phyloP scores from a whole-genome alignment of 2,797 vertebrate species.

The Eidolon dupreanum region DNA sequence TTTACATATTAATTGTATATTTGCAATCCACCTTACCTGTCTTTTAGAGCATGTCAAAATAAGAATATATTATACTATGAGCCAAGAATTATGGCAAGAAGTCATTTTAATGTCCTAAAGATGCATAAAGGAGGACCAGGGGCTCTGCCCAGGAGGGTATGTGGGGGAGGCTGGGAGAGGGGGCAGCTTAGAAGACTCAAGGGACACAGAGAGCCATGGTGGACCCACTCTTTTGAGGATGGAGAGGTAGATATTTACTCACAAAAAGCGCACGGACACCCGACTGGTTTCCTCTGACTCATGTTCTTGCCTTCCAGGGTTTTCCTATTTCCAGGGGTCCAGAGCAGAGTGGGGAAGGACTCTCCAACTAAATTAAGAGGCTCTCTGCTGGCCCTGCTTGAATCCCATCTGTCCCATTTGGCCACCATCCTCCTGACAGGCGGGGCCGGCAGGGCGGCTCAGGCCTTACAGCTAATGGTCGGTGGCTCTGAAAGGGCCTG shows the following conservation, averaged over 20 bases:
- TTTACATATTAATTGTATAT: background rate
- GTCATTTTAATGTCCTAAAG: background rate
- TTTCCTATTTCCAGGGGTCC: background rate
- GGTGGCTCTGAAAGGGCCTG: background rate
- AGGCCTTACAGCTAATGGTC: background rate
- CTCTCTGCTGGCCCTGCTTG: background rate
- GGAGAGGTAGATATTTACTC: background rate
- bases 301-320: background rate
- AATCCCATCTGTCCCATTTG: constrained; percentile 54
- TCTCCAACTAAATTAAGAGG: constrained; percentile 34
- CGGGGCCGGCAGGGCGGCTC: background rate
- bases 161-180: too few species aligned
- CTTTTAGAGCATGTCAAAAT: background rate
- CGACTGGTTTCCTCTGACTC: constrained; percentile 2
- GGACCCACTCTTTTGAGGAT: background rate
- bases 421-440: constrained; percentile 1
- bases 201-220: too few species aligned
- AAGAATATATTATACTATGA: background rate
- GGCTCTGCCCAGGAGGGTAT: background rate
- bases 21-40: background rate
- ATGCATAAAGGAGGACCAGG: background rate
- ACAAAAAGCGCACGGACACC: background rate
- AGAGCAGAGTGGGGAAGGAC: background rate
- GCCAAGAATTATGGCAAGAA: background rate
- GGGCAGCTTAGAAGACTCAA: too few species aligned